Base-by-base conservation (phyloP, 2,113 vertebrate genomes). In the Hypanus sabinus region DNA sequence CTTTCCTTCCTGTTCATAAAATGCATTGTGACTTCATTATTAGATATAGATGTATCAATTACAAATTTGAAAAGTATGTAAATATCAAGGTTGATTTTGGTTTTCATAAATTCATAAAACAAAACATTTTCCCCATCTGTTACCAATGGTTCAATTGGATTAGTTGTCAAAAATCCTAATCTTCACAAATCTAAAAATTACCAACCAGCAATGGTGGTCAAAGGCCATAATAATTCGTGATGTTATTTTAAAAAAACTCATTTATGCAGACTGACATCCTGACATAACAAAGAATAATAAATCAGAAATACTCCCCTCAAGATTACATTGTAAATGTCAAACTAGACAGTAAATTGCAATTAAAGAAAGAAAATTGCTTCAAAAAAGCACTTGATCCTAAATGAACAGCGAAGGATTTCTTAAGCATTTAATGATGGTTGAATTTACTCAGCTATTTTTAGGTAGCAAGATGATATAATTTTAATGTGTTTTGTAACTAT, bases 261-360 rank as follows among this genome's bases (percentile, higher is more conserved):
- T 98, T 98, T 98, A 96, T 97, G 96, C 97, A 96, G 95, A 97
- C 97, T 98, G 98, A 98, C 97, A 97, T 97, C 97, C 97, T 97
- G 97, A 98, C 98, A 97, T 97, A 97, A 97, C 97, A 96, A 97
- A 97, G 98, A 98, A 98, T 98, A 98, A 98, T 98, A 98, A 98
- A 98, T 98, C 98, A 98, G 97, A 98, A 97, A 96, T 97, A 97
- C 97, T 97, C 98, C 97, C 97, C 97, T 96, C 96, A 97, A 98
- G 98, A 99, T 98, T 98, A 97, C 97, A 97, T 97, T 98, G 97
- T 98, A 98, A 98, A 98, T 98, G 98, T 98, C 98, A 98, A 97
- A 97, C 96, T 96, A 97, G 97, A 98, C 97, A 98, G 98, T 97
- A 98, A 99, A 99, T 98, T 98, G 97, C 98, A 99, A 99, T 99